Evolutionary conservation across 2,888 invertebrate species (phyloP), one percentile per base, ranked within the genome.

Genomic region (Patella caerulea): DNA sequence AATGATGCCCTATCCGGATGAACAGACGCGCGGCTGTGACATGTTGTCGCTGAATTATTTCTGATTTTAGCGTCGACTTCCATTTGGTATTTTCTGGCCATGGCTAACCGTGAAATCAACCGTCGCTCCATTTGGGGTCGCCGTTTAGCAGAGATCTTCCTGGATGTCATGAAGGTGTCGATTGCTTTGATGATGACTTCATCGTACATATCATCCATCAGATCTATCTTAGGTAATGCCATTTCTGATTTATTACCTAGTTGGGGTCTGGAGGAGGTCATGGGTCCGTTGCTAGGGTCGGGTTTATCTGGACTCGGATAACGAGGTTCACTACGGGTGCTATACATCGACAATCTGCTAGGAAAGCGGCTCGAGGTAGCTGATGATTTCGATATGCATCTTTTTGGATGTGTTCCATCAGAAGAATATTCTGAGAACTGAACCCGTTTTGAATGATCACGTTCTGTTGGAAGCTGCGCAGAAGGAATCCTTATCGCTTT

Each of bases 201-300:
- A 72, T 86, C 86, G 73, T 86, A 86, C n/a, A 87, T 86, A 19
- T 82, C 84, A 0, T 86, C 85, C 17, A 86, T 84, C 24, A 87
- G 86, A 77, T 87, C 87, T 34, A 87, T 86, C 81, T 86, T 86
- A 15, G 87, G 86, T n/a, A 87, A 81, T n/a, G 84, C 80, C 71
- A 86, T 9, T 24, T 65, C 65, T 11, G 19, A 24, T 65, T 24
- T 65, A 24, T 65, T n/a, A 12, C 65, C 65, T 24, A 24, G 24
- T 11, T 65, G 65, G 24, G 65, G 17, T 65, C 65, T 19, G 4
- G 65, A 65, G n/a, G 65, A 24, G 11, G 65, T 14, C 65, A 24
- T 19, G 3, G 19, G 11, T 3, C 65, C 65, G 14, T 19, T 24
- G 12, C 11, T 14, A 12, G 19, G 19, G 24, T 19, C 12, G 11